These are phyloP conservation scores for Amphilophus citrinellus DNA, from an alignment of 2,113 vertebrate species.

Conservation along the genomic window DNA sequence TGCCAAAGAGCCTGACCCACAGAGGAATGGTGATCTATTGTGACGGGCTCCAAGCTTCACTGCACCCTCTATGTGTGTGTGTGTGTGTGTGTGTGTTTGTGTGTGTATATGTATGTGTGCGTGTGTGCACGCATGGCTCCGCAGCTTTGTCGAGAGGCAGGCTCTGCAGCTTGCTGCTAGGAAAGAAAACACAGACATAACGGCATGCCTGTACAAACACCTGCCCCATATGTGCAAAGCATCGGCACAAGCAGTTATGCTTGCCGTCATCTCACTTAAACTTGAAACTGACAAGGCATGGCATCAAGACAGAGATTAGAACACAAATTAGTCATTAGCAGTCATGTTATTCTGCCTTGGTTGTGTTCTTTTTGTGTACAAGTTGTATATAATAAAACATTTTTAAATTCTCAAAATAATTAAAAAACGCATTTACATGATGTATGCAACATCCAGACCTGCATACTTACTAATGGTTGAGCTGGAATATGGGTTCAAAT, in stretches of 20 bases:
- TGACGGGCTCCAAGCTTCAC: conserved; percentile 42
- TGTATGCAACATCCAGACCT: background rate
- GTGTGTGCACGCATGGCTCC: background rate
- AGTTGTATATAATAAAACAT: background rate
- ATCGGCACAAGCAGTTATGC: conserved; percentile 2
- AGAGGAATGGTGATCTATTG: conserved; percentile 47
- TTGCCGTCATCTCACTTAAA: background rate
- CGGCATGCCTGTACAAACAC: conserved; percentile 39
- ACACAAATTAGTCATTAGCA: background rate
- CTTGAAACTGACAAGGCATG: background rate
- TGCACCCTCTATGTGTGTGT: conserved; percentile 23
- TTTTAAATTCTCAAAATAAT: background rate
- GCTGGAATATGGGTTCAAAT: background rate
- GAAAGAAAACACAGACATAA: conserved; percentile 50
- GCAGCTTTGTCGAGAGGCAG: conserved; percentile 17
- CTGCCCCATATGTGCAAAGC: conserved; percentile 17
- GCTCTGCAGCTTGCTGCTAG: conserved; percentile 34
- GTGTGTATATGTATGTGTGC: conserved; percentile 6
- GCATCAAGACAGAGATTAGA: background rate
- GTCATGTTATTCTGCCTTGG: background rate
- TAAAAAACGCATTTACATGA: background rate
- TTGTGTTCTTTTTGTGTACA: background rate
- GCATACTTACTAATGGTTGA: background rate
- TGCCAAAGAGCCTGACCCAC: conserved; percentile 30
- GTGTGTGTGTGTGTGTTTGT: background rate